phyloP scores from a whole-genome alignment of 2,888 invertebrate species.

The Carabus problematicus region DNA sequence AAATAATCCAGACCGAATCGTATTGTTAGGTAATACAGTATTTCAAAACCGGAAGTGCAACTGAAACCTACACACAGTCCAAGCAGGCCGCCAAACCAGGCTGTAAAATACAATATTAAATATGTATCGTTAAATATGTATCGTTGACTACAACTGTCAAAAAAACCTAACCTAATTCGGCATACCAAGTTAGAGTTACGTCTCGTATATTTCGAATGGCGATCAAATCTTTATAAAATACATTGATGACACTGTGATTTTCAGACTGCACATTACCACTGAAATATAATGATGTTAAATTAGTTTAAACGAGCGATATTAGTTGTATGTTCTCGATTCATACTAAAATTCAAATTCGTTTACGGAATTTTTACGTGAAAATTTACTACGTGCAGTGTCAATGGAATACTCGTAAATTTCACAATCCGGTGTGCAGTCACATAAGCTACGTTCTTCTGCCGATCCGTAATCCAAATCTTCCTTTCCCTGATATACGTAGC shows the following conservation, averaged over 20 bases:
- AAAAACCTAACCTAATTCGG: constrained; percentile 66
- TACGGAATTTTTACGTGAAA: constrained; percentile 60
- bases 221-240: constrained; percentile 72
- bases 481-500: constrained; percentile 48
- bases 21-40: constrained; percentile 68
- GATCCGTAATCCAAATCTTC: constrained; percentile 29
- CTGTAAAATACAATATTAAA: constrained; percentile 59
- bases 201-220: constrained; percentile 71
- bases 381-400: constrained; percentile 68
- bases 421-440: constrained; percentile 70
- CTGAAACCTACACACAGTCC: constrained; percentile 76
- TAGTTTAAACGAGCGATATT: not conserved
- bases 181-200: constrained; percentile 74
- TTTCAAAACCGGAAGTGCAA: constrained; percentile 71
- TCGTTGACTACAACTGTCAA: not conserved
- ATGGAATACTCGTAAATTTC: constrained; percentile 67
- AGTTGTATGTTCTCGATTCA: constrained; percentile 51
- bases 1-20: constrained; percentile 53
- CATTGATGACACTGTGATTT: constrained; percentile 67
- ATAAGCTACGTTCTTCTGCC: constrained; percentile 50
- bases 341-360: constrained; percentile 63
- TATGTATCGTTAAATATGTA: not conserved
- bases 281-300: constrained; percentile 18
- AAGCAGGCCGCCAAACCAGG: constrained; percentile 74
- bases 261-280: constrained; percentile 56